Percentiles rank a stretch among this genome's conserved stretches.
Evolutionary conservation across 2,888 invertebrate species (phyloP).

Genomic region (Chymomyza procnemis): DNA sequence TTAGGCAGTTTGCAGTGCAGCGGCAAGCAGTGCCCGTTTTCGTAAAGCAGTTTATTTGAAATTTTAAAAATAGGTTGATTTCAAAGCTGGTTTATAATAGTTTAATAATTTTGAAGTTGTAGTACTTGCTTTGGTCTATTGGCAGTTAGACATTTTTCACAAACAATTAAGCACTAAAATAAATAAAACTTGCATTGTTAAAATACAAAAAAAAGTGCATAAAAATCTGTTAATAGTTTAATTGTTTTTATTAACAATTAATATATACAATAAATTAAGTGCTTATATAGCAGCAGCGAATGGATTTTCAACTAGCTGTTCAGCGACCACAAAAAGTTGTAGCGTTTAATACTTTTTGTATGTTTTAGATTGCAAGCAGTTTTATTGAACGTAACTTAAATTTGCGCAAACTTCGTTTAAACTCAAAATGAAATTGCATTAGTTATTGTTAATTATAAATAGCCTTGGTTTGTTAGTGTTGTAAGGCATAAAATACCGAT

Average conservation of each 20-base stretch:
- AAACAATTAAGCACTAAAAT: background rate
- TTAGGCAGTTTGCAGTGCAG: background rate
- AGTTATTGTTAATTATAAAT: too few relatives aligned
- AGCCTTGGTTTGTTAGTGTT: too few relatives aligned
- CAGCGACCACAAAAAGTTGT: background rate
- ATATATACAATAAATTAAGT: background rate
- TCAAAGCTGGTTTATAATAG: too few relatives aligned
- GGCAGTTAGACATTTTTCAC: background rate
- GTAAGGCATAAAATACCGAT: too few relatives aligned
- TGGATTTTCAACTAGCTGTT: background rate
- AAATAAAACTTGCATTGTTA: background rate
- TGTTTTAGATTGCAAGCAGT: background rate
- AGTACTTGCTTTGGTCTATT: background rate
- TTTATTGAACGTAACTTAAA: background rate
- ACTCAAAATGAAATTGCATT: too few relatives aligned
- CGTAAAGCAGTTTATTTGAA: background rate
- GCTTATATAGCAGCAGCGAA: background rate
- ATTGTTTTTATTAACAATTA: background rate
- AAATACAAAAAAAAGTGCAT: background rate
- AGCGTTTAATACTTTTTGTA: too few relatives aligned
- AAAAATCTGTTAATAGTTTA: background rate
- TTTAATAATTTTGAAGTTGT: too few relatives aligned
- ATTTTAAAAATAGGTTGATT: too few relatives aligned
- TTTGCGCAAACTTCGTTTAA: too few relatives aligned
- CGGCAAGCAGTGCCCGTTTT: background rate